Percentiles rank a stretch among this genome's conserved stretches.
These are phyloP conservation scores for Neosalanx taihuensis DNA, from an alignment of 2,797 vertebrate species.

Conservation along the genomic window DNA sequence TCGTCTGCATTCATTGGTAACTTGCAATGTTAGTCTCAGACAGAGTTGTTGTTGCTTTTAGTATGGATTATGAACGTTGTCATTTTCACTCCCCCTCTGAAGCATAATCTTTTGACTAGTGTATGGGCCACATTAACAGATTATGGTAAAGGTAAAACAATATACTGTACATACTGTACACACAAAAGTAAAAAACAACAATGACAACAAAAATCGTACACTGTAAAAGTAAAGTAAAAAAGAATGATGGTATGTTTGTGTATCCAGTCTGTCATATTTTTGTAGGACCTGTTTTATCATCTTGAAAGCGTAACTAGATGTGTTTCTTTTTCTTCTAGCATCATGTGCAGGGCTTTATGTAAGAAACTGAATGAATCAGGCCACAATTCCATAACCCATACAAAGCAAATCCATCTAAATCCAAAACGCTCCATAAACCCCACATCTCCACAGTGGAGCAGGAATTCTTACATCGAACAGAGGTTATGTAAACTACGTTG, in stretches of 20 bases:
- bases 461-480: slow-evolving; percentile 41
- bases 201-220: neutral
- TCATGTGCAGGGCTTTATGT: slow-evolving; percentile 23
- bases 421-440: slow-evolving; percentile 33
- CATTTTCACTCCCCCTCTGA: too few relatives aligned
- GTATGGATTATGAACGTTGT: too few relatives aligned
- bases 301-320: slow-evolving; percentile 22
- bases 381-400: neutral
- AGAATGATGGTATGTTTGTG: neutral
- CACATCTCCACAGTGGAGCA: slow-evolving; percentile 27
- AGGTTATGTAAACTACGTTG: slow-evolving; percentile 49
- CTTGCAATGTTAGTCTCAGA: neutral
- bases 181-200: neutral
- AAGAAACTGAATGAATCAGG: slow-evolving; percentile 6
- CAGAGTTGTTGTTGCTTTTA: neutral
- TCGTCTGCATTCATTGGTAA: too few relatives aligned
- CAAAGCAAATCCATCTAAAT: slow-evolving; percentile 33
- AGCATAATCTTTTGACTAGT: too few relatives aligned
- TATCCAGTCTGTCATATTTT: neutral
- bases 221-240: neutral
- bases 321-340: slow-evolving; percentile 26
- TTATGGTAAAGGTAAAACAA: too few relatives aligned
- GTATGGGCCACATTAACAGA: too few relatives aligned
- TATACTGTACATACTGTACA: too few relatives aligned
- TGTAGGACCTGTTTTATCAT: slow-evolving; percentile 2